Percentiles rank a stretch among this genome's conserved stretches.
These are phyloP conservation scores for Cephus spinipes DNA, from an alignment of 2,888 invertebrate species.

Conservation along the genomic window DNA sequence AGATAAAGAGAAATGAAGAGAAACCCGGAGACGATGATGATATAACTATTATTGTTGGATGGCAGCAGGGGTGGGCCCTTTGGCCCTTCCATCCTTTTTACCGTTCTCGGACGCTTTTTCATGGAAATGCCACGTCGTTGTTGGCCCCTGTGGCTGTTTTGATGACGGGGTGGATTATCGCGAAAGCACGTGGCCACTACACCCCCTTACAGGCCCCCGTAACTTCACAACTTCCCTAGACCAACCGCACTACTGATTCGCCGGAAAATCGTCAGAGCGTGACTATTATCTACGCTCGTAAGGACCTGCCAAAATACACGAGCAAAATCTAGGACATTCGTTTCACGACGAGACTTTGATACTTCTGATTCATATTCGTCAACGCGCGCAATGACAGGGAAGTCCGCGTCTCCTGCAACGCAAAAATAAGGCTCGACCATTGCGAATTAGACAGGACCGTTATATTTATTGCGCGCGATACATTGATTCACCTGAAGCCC, in stretches of 20 bases:
- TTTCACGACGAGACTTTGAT: background rate
- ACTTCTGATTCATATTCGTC: too few species aligned
- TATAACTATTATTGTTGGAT: slow-evolving; percentile 22
- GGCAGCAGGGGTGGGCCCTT: slow-evolving; percentile 1
- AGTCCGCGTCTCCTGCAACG: too few species aligned
- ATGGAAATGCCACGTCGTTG: slow-evolving; percentile 19
- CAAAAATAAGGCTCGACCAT: too few species aligned
- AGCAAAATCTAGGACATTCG: background rate
- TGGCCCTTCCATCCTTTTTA: background rate
- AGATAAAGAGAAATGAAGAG: slow-evolving; percentile 3
- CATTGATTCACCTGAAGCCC: too few species aligned
- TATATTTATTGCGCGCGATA: too few species aligned
- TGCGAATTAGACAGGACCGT: too few species aligned
- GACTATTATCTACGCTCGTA: slow-evolving; percentile 18
- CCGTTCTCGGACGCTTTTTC: slow-evolving; percentile 12
- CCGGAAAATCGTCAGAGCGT: slow-evolving; percentile 23
- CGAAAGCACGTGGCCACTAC: slow-evolving; percentile 10
- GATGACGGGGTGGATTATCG: slow-evolving; percentile 35
- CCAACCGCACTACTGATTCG: slow-evolving; percentile 24
- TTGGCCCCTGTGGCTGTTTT: slow-evolving; percentile 24
- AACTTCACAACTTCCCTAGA: slow-evolving; percentile 6
- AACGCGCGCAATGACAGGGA: too few species aligned
- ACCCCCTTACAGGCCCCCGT: slow-evolving; percentile 6
- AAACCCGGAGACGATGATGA: slow-evolving; percentile 12
- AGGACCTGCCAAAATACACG: background rate